Evolutionary conservation across 2,113 vertebrate genomes (phyloP), one percentile per base, ranked within the genome.

Genomic region (Atrichornis clamosus): DNA sequence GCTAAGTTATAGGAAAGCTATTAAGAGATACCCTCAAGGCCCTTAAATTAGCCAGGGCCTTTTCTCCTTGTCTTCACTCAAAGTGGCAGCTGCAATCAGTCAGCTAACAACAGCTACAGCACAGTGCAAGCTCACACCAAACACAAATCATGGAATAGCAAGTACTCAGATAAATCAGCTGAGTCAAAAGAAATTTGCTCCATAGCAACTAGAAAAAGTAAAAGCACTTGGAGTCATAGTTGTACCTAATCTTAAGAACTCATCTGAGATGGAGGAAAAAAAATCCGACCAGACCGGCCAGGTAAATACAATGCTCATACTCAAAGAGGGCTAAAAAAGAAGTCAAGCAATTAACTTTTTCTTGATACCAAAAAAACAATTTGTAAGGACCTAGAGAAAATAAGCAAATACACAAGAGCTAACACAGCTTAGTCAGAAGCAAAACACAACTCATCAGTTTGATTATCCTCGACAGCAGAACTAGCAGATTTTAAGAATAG

Each of bases 1-100:
- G 10, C n/a, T 35, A 80, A 59, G 3, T 62, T 84, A 87, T 4
- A 10, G 63, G 44, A 90, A 91, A 82, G 24, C 8, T 75, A 53
- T 27, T 70, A 63, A 49, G 50, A 91, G 23, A 58, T n/a, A n/a
- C 70, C 47, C 21, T 59, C 50, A 46, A 64, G 44, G 8, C 37
- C 49, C 26, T 73, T 76, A 65, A 81, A 86, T 63, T 42, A 90
- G 23, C 21, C 30, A 73, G 6, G 63, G 39, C 23, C 32, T 62
- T 77, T 89, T 46, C 28, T 6, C 39, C 24, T 35, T 26, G 10
- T 44, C 58, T 62, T 91, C 55, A 39, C 49, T 37, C 37, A 15
- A 89, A 68, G 44, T n/a, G 26, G 56, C 68, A 62, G 60, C 73
- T 89, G 59, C 73, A 83, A 68, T 79, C 75, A 76, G 46, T 75